A percentile compares a stretch with the other conserved stretches of the same genome.
Conservation (phyloP, 92 coral and sea anemone genomes). For the Actinostola sp. region DNA sequence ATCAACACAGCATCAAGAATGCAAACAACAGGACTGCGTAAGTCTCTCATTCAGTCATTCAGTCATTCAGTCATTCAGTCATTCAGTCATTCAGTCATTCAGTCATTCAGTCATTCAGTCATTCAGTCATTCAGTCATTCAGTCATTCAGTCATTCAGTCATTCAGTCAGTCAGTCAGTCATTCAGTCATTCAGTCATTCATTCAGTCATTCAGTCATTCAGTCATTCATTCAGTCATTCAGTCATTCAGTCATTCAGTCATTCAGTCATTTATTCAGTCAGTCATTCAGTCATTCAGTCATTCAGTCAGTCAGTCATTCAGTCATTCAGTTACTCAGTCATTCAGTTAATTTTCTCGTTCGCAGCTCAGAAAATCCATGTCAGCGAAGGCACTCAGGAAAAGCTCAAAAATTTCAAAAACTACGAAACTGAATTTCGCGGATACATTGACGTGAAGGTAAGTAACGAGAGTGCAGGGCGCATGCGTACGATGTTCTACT, state of each 20-base stretch:
- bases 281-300: neutral
- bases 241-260: constrained; percentile 12
- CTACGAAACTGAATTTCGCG: constrained; percentile 38
- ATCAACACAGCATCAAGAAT: constrained; percentile 64
- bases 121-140: constrained; percentile 19
- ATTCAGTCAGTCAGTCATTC: too few species aligned
- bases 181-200: neutral
- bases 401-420: constrained; percentile 4
- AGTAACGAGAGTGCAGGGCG: too few species aligned
- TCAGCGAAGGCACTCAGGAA: constrained; percentile 40
- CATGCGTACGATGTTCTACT: too few species aligned
- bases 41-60: neutral
- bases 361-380: constrained; percentile 57
- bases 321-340: neutral
- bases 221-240: too few species aligned
- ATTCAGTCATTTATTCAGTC: constrained; percentile 4
- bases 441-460: constrained; percentile 58
- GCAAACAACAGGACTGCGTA: constrained; percentile 63
- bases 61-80: too few species aligned
- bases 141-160: neutral
- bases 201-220: neutral
- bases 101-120: constrained; percentile 12
- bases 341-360: neutral
- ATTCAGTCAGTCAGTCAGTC: neutral
- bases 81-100: neutral